Base-by-base conservation (phyloP, 2,888 invertebrate species). In the Cyclophora punctaria region DNA sequence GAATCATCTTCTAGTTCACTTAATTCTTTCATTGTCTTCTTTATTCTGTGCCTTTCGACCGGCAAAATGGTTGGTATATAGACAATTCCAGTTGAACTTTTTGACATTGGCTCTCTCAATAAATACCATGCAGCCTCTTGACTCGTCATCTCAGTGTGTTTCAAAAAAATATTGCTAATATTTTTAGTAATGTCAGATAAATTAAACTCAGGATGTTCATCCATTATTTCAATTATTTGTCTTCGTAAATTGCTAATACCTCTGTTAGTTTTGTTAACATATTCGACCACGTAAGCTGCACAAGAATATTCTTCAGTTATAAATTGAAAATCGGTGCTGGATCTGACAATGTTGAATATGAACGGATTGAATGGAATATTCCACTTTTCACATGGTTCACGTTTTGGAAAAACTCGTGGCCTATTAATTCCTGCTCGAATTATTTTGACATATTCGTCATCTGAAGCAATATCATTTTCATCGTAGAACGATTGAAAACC, bases 301-400 rank as follows among this genome's bases (percentile, higher is more conserved):
- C 81, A 82, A 5, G 73, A 66, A 62, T 78, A 76, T 58, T 79
- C 77, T 3, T 82, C 80, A 3, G 55, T 52, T 4, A 80, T 78
- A 45, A 78, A 64, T 51, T 78, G 77, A 44, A 80, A 52, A 54
- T 79, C 73, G 35, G 46, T 62, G 45, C 75, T 75, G 0, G 74
- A 74, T 54, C 57, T 55, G 0, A 75, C n/a, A 48, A 58, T 20
- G 47, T 68, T 57, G 0, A 68, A 50, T 34, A 77, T 53, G 41
- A 69, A 75, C 6, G 77, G 75, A 61, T 76, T 76, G 47, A 75
- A 78, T 7, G 67, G 35, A 54, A 72, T 77, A 41, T 66, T 48
- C 69, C 71, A 76, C 55, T 67, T 74, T 62, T 70, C 65, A 41
- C 7, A 40, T 4, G 62, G 59, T 56, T 55, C 20, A 43, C 69